Base-by-base conservation (phyloP, 2,113 vertebrate species). In the Promerops cafer region DNA sequence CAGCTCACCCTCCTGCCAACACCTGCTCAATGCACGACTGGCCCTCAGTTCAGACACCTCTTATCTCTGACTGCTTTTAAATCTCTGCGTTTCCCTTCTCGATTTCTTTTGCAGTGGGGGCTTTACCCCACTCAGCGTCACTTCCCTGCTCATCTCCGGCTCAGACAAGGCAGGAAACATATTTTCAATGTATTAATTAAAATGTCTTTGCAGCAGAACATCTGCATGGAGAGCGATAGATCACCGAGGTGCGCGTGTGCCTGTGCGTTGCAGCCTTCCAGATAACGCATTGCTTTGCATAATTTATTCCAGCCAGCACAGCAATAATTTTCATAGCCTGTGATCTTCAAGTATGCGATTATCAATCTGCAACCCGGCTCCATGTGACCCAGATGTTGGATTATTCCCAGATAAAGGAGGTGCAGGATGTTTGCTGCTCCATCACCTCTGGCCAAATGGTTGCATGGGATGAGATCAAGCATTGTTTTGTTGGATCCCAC, bases 111-210 rank as follows among this genome's bases (percentile, higher is more conserved):
- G 39, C 75, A 74, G 21, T 78, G 77, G 94, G 94, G 96, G 83
- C 75, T 95, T 90, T 87, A 35, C 93, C 87, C 68, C 31, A 83
- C 84, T 91, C 20, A 10, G 72, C 45, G 0, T 90, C 76, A 75
- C 52, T 92, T 93, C 64, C 83, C 77, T 63, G 86, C 94, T 96
- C 94, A 87, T 78, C 92, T 87, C 94, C 44, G 37, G 87, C 83
- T 84, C 90, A 87, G 92, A 94, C 86, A 89, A 97, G 89, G 89
- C 93, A 95, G 95, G 94, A 97, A 97, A 96, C 30, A 4, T 89
- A 88, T 95, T 94, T 94, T 96, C 93, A 94, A 94, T 96, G 93
- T 94, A 94, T 96, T 97, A 97, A 97, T 98, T 97, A 97, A 93
- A 96, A 81, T 63, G 84, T 90, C 93, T 97, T 94, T 96, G 91